Conservation (phyloP, 2,797 vertebrate species). For the Mus caroli region DNA sequence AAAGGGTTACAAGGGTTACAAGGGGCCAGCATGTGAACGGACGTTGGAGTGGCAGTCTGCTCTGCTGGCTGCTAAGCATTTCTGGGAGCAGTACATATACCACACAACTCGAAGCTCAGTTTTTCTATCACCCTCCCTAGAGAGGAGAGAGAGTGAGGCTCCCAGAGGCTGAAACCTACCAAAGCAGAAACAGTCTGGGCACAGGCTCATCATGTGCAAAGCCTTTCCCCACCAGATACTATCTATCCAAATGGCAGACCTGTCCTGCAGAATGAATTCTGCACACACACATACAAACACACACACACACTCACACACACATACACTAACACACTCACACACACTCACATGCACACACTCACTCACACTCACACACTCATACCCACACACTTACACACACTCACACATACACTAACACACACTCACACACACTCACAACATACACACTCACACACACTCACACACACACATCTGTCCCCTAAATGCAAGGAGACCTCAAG, state of each 20-base stretch:
- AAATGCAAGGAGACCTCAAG: neutral
- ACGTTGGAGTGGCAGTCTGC: neutral
- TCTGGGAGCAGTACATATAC: neutral
- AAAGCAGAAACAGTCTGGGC: neutral
- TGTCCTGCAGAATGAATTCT: neutral
- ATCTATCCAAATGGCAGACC: neutral
- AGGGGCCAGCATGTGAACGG: neutral
- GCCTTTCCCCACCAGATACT: fast-evolving
- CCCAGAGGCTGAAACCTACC: neutral
- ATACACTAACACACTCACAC: too few species aligned
- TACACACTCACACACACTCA: too few species aligned
- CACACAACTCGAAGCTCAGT: neutral
- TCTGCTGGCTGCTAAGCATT: neutral
- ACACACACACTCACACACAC: too few species aligned
- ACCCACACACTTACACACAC: too few species aligned
- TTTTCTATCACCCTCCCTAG: too few species aligned
- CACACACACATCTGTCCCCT: neutral
- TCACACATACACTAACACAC: too few species aligned
- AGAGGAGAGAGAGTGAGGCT: neutral
- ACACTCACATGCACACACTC: too few species aligned
- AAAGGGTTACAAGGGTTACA: neutral
- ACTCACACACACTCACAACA: too few species aligned
- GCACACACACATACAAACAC: too few species aligned
- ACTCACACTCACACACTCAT: too few species aligned
- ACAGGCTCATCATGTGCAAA: neutral